Evolutionary conservation across 2,888 invertebrate genomes (phyloP), one percentile per base, ranked within the genome.

Genomic region (Luperina testacea): DNA sequence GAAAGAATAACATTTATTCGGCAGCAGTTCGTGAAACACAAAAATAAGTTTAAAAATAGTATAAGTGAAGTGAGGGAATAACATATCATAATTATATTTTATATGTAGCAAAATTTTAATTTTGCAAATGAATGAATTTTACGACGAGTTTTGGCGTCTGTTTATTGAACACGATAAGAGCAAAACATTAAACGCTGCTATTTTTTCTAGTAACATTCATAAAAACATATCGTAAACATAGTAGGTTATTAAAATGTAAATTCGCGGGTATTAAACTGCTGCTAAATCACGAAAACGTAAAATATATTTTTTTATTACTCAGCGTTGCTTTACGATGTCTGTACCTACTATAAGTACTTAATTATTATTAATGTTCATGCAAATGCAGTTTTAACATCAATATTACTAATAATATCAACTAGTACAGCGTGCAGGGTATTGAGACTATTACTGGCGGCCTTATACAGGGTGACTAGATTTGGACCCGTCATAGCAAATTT

Each of bases 211-310:
- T 72, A 45, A 68, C 8, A 53, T 45, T 45, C 13, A 2, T 61
- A 38, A 68, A 72, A 57, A 0, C 8, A 51, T 71, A 51, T 70
- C 4, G 32, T 69, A 53, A 45, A 20, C 64, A 27, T 38, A 51
- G 32, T 67, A 38, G 38, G 6, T 24, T 13, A 42, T 59, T 59
- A 32, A 72, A 65, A 59, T 72, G 57, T n/a, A 45, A 80, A 79
- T 67, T 51, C 17, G 5, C 2, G 17, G 38, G 7, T 51, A 11
- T 57, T 57, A 27, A 69, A 64, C 9, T 70, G 38, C 45, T 68
- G 61, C 1, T 5, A 63, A 53, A 53, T 64, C 27, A 32, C 42
- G 24, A 20, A 51, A 51, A 67, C 38, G 57, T 48, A 17, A 59
- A 71, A 38, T 61, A 17, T 61, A 1, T 38, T 42, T 27, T 27